phyloP scores from a whole-genome alignment of 2,888 invertebrate genomes.

The Torymus auratus region DNA sequence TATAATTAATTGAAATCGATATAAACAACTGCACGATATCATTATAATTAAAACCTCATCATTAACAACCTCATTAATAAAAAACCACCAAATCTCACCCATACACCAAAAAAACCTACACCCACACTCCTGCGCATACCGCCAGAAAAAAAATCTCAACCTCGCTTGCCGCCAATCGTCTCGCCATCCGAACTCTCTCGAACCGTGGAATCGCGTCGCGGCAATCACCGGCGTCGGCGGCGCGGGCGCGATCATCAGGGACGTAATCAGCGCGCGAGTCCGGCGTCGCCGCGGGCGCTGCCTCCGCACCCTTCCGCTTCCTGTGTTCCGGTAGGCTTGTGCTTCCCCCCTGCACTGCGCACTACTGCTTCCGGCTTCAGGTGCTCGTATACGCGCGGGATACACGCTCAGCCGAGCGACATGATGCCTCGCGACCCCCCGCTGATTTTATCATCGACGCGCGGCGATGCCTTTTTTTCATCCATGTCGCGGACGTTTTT shows the following conservation, averaged over 20 bases:
- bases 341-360: conserved; percentile 56
- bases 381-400: conserved; percentile 64
- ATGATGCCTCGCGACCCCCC: conserved; percentile 62
- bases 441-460: conserved; percentile 54
- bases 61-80: no score
- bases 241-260: conserved; percentile 64
- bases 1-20: no score
- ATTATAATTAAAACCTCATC: no score
- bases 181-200: neutral
- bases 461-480: neutral
- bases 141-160: no score
- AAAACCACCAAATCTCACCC: no score
- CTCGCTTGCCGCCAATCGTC: no score
- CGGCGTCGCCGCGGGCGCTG: conserved; percentile 64
- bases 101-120: no score
- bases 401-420: conserved; percentile 74
- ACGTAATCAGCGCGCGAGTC: conserved; percentile 75
- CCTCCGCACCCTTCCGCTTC: conserved; percentile 77
- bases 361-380: conserved; percentile 62
- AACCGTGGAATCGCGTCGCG: conserved; percentile 4
- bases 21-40: no score
- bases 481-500: neutral
- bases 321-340: conserved; percentile 77
- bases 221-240: conserved; percentile 35
- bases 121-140: no score